Evolutionary conservation across 2,113 vertebrate genomes (phyloP).

Genomic region (Hippopotamus amphibius): DNA sequence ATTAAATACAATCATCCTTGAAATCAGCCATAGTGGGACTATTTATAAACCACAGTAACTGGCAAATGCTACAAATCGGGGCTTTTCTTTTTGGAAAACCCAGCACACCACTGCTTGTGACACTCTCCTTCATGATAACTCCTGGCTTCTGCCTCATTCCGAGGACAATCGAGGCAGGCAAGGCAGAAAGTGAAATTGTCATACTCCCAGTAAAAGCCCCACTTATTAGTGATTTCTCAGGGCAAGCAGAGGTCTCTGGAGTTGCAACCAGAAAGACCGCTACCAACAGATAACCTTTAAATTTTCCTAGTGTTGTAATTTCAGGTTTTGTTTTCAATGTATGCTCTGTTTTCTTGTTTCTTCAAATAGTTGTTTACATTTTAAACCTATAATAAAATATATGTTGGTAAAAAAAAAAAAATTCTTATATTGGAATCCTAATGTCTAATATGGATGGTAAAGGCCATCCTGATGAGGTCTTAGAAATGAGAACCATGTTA

Average conservation of each 20-base stretch:
- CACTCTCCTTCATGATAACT: neutral
- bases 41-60: neutral
- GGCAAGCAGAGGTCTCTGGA: neutral
- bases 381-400: conserved; percentile 61
- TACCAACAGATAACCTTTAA: neutral
- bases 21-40: neutral
- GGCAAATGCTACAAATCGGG: neutral
- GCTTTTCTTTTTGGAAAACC: neutral
- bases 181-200: neutral
- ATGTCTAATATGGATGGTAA: too few species aligned
- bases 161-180: neutral
- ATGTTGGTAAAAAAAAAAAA: neutral
- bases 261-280: neutral
- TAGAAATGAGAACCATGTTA: too few species aligned
- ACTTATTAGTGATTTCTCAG: neutral
- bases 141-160: neutral
- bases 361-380: neutral
- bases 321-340: conserved; percentile 27
- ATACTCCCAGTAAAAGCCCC: neutral
- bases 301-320: neutral
- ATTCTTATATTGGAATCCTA: too few species aligned
- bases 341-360: neutral
- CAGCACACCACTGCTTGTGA: conserved; percentile 2
- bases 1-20: neutral
- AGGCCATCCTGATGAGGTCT: too few species aligned